Evolutionary conservation across 2,113 vertebrate species (phyloP).

Genomic region (Cygnus atratus): DNA sequence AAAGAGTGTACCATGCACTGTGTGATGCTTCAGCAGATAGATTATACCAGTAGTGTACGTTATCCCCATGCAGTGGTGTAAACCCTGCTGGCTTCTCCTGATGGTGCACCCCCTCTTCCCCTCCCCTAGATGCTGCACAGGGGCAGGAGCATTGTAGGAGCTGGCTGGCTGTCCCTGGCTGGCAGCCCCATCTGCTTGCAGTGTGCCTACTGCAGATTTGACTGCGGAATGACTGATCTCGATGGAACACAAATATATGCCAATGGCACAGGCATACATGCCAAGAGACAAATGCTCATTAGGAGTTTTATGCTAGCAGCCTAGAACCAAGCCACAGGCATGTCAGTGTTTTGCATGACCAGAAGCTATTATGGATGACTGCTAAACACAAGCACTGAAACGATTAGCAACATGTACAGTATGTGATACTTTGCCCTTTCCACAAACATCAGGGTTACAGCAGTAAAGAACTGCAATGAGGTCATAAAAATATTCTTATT

Average conservation of each 20-base stretch:
- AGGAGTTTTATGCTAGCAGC: neutral
- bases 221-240: neutral
- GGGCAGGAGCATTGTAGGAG: neutral
- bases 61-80: neutral
- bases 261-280: neutral
- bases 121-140: neutral
- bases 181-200: neutral
- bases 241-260: neutral
- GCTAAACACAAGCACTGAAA: neutral
- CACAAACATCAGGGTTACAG: neutral
- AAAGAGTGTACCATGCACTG: neutral
- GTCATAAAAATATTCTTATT: conserved; percentile 17
- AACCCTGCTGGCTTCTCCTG: neutral
- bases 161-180: neutral
- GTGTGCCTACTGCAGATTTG: neutral
- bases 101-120: neutral
- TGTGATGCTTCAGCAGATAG: neutral
- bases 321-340: neutral
- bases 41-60: neutral
- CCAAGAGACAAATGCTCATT: neutral
- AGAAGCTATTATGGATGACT: neutral
- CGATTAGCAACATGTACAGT: neutral
- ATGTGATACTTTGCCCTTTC: conserved; percentile 25
- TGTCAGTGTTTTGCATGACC: neutral
- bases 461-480: conserved; percentile 4